phyloP scores from a whole-genome alignment of 37 sponge, comb jelly and placozoan genomes.

The Spongilla lacustris region DNA sequence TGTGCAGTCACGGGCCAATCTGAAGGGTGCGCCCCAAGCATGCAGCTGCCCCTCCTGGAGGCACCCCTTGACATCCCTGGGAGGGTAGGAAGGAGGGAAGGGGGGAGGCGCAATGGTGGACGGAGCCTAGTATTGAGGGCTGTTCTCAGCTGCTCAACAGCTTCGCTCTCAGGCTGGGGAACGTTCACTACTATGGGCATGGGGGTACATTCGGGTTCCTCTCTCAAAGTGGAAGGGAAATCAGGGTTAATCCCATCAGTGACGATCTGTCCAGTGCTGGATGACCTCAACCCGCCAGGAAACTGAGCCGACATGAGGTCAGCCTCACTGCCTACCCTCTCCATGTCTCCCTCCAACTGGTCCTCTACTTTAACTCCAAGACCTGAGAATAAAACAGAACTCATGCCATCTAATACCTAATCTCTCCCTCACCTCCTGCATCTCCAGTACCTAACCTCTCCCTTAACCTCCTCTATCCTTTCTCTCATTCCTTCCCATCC shows the following conservation, averaged over 20 bases:
- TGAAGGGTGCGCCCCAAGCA: background rate
- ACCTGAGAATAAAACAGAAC: background rate
- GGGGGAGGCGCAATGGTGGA: background rate
- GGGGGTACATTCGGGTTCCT: background rate
- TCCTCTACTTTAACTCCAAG: background rate
- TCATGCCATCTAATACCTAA: background rate
- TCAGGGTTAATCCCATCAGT: background rate
- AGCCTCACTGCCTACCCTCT: background rate
- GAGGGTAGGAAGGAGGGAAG: background rate
- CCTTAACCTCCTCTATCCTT: background rate
- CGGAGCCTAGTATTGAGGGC: background rate
- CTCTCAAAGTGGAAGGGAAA: background rate
- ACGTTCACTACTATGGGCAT: background rate
- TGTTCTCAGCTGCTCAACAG: background rate
- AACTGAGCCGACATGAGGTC: background rate
- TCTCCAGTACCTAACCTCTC: too few relatives aligned
- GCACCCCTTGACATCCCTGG: background rate
- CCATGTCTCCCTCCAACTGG: background rate
- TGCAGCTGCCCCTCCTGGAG: constrained; percentile 20
- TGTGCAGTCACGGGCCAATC: constrained; percentile 53
- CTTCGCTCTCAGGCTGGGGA: background rate
- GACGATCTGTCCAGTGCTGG: background rate
- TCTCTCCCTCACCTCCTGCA: background rate
- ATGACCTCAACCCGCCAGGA: background rate
- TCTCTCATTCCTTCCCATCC: background rate